Percentiles rank a stretch among this genome's conserved stretches.
These are phyloP conservation scores for Hymenopus coronatus DNA, from an alignment of 2,888 invertebrate genomes.

Conservation along the genomic window DNA sequence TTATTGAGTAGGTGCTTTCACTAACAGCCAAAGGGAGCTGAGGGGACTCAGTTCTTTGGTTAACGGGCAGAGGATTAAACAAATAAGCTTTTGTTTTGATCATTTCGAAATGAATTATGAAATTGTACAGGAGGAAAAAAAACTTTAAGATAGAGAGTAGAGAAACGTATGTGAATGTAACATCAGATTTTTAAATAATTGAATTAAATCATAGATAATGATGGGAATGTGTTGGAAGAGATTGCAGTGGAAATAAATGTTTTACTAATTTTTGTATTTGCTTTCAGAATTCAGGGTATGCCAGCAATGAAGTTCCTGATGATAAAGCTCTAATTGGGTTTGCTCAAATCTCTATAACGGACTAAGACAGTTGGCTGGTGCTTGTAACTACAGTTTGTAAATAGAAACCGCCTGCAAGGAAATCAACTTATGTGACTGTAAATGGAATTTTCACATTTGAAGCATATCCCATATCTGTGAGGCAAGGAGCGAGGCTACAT, in stretches of 20 bases:
- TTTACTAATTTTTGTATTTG: constrained; percentile 28
- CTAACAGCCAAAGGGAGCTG: too few species aligned
- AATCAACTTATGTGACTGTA: neutral
- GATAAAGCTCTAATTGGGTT: constrained; percentile 94
- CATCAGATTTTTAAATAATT: too few species aligned
- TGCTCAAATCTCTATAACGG: constrained; percentile 94
- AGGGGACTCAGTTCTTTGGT: too few species aligned
- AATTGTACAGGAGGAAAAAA: too few species aligned
- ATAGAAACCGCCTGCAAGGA: neutral
- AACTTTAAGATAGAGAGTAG: too few species aligned
- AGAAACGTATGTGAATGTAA: too few species aligned
- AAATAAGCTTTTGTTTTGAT: too few species aligned
- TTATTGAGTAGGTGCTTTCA: too few species aligned
- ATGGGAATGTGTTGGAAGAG: too few species aligned
- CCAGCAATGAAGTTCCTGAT: constrained; percentile 79
- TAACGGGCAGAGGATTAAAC: too few species aligned
- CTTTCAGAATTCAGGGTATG: constrained; percentile 64
- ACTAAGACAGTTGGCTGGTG: constrained; percentile 52
- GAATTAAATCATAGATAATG: too few species aligned
- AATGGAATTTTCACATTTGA: neutral
- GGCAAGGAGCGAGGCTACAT: neutral
- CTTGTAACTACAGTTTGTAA: neutral
- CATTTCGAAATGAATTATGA: too few species aligned
- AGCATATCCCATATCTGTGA: neutral
- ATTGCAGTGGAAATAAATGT: neutral